phyloP scores from a whole-genome alignment of 1,140 invertebrate species.

The Epicauta chinensis region DNA sequence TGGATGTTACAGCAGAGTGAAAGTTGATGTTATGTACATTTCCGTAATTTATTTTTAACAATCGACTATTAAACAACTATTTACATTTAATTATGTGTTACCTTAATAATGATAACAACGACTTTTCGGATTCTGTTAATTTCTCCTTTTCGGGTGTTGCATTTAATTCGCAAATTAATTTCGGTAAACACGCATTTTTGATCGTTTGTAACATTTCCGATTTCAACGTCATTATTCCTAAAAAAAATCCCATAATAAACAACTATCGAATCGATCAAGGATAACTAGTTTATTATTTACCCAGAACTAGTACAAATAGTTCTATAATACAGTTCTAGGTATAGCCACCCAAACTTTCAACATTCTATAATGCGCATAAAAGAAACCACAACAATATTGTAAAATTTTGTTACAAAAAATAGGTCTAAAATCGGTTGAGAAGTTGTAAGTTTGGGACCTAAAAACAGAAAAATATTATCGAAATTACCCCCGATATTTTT shows the following conservation, averaged over 20 bases:
- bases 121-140: constrained; percentile 64
- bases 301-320: too few species aligned
- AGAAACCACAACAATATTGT: too few species aligned
- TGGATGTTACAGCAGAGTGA: constrained; percentile 30
- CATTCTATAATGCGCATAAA: too few species aligned
- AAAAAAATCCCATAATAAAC: constrained; percentile 17
- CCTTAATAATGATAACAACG: constrained; percentile 64
- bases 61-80: not conserved
- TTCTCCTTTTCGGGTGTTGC: constrained; percentile 56
- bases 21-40: constrained; percentile 24
- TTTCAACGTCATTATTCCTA: constrained; percentile 33
- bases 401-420: too few species aligned
- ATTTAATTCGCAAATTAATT: constrained; percentile 70
- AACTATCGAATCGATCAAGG: too few species aligned
- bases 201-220: constrained; percentile 39
- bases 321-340: too few species aligned
- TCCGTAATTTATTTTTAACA: constrained; percentile 27
- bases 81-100: constrained; percentile 37
- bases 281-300: too few species aligned
- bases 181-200: constrained; percentile 57
- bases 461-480: too few species aligned
- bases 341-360: too few species aligned
- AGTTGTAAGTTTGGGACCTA: too few species aligned
- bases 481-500: constrained; percentile 32
- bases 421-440: too few species aligned